These are phyloP conservation scores for Salarias fasciatus DNA, from an alignment of 2,797 vertebrate genomes.

Conservation along the genomic window DNA sequence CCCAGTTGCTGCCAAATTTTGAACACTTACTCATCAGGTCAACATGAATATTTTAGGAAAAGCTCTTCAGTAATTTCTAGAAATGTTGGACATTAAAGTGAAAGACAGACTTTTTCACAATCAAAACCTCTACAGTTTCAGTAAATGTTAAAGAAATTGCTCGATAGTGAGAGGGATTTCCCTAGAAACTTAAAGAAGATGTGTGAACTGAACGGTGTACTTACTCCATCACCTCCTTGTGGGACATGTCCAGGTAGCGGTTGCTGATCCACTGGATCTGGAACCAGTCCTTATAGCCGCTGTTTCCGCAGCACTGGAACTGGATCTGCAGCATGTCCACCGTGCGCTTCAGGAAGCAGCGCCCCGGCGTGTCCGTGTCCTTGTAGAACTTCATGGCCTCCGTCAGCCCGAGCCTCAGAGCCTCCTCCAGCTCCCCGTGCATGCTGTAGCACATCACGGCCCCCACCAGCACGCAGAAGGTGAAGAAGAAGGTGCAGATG, in stretches of 20 bases:
- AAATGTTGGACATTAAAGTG: too few relatives aligned
- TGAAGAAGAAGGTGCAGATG: conserved; percentile 91
- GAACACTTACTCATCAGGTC: too few relatives aligned
- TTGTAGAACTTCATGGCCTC: conserved; percentile 90
- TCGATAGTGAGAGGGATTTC: too few relatives aligned
- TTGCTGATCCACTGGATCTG: conserved; percentile 93
- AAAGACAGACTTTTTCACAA: too few relatives aligned
- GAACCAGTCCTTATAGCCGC: conserved; percentile 92
- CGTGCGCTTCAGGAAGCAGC: conserved; percentile 90
- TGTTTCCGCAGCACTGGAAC: conserved; percentile 92
- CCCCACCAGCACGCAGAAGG: conserved; percentile 90
- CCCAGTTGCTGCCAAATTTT: too few relatives aligned
- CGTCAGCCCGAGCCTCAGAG: conserved; percentile 85
- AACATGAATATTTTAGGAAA: too few relatives aligned
- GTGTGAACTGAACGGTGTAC: conserved; percentile 69
- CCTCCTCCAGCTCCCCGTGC: conserved; percentile 88
- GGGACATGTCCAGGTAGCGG: conserved; percentile 90
- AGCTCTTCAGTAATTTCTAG: too few relatives aligned
- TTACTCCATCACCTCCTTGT: conserved; percentile 89
- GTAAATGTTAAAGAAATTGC: too few relatives aligned
- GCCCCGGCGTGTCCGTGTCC: conserved; percentile 91
- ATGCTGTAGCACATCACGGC: conserved; percentile 92
- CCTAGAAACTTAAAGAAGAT: too few relatives aligned
- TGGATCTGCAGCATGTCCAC: conserved; percentile 91
- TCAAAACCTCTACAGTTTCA: too few relatives aligned